Evolutionary conservation across 2,797 vertebrate species (phyloP).

Genomic region (Darevskia nairensis): DNA sequence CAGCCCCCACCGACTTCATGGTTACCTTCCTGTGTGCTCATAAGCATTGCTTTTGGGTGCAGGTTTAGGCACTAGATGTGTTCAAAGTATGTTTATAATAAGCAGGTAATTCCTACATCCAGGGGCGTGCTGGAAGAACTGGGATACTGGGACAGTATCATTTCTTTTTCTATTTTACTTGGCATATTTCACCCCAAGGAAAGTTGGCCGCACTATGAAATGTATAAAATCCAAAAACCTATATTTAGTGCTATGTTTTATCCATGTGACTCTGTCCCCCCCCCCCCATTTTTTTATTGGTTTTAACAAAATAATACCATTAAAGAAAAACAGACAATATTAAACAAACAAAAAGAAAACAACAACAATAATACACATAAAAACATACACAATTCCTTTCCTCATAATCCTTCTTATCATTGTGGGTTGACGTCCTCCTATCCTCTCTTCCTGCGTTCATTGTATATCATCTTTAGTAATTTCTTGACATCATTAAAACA

Average conservation of each 20-base stretch:
- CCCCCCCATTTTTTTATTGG: too few species aligned
- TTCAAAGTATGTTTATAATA: constrained; percentile 12
- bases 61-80: constrained; percentile 6
- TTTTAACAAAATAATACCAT: too few species aligned
- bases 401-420: too few species aligned
- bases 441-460: too few species aligned
- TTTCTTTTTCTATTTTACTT: constrained; percentile 28
- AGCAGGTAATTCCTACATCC: neutral
- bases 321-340: too few species aligned
- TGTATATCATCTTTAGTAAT: too few species aligned
- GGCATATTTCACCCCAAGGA: neutral
- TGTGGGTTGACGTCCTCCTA: too few species aligned
- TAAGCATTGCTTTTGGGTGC: neutral
- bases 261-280: neutral
- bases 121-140: neutral
- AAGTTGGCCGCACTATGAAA: neutral
- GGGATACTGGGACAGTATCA: neutral
- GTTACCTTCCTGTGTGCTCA: neutral
- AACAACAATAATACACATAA: too few species aligned
- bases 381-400: too few species aligned
- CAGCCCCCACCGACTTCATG: neutral
- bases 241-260: neutral
- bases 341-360: too few species aligned
- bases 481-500: too few species aligned
- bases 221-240: neutral